Conservation (phyloP, 2,113 vertebrate species). For the Phalacrocorax aristotelis region DNA sequence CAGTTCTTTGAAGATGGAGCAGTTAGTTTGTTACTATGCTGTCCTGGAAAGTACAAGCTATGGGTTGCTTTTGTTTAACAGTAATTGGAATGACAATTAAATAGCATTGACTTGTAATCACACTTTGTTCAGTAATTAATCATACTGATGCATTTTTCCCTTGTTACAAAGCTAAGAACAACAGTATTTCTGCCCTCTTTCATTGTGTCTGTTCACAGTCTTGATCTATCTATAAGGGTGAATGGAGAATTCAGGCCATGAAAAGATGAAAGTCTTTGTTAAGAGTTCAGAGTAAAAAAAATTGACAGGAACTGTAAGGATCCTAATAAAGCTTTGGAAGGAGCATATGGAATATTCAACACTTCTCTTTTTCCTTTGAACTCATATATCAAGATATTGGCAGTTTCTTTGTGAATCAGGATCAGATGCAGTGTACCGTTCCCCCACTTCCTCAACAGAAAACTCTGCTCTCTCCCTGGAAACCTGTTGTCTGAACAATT, state of each 20-base stretch:
- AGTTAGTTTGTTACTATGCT: background rate
- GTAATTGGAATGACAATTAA: background rate
- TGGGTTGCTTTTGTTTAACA: background rate
- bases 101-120: background rate
- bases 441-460: background rate
- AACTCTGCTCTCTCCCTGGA: background rate
- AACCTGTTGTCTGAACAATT: background rate
- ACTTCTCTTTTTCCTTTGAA: background rate
- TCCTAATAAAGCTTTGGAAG: background rate
- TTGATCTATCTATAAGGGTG: background rate
- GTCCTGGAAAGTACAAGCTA: background rate
- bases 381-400: background rate
- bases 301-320: background rate
- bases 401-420: background rate
- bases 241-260: background rate
- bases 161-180: background rate
- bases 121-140: background rate
- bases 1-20: background rate
- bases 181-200: background rate
- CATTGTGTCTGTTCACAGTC: background rate
- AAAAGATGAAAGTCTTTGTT: background rate
- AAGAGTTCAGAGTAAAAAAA: background rate
- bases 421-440: background rate
- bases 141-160: background rate
- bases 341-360: background rate